Percentiles rank a stretch among this genome's conserved stretches.
These are phyloP conservation scores for Alosa alosa DNA, from an alignment of 2,113 vertebrate species.

Conservation along the genomic window DNA sequence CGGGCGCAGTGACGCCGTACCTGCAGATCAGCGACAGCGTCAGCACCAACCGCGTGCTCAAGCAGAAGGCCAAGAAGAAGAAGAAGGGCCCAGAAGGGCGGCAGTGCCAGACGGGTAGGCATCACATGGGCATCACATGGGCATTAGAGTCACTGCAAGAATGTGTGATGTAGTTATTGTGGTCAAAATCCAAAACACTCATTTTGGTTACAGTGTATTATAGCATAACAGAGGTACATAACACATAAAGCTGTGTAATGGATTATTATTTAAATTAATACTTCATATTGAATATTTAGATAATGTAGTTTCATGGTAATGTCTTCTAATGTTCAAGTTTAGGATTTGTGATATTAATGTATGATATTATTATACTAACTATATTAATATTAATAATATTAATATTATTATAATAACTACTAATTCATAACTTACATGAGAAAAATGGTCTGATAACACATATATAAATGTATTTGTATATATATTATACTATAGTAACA, in stretches of 20 bases:
- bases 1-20: constrained; percentile 83
- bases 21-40: constrained; percentile 92
- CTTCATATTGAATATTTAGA: not conserved
- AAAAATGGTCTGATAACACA: not conserved
- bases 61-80: constrained; percentile 92
- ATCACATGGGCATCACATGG: not conserved
- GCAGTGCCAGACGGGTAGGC: constrained; percentile 93
- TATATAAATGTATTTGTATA: not conserved
- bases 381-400: too few species aligned
- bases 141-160: too few species aligned
- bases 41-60: constrained; percentile 84
- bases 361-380: not conserved
- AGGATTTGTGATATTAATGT: not conserved
- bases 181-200: not conserved
- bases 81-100: constrained; percentile 85
- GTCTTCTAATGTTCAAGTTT: not conserved
- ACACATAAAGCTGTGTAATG: not conserved
- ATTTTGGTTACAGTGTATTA: not conserved
- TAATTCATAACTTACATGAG: not conserved
- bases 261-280: not conserved
- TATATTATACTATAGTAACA: not conserved
- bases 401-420: too few species aligned
- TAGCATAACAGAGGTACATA: not conserved
- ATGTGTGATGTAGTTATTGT: not conserved
- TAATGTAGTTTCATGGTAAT: not conserved